phyloP scores from a whole-genome alignment of 2,113 vertebrate genomes.

The Callipepla squamata region DNA sequence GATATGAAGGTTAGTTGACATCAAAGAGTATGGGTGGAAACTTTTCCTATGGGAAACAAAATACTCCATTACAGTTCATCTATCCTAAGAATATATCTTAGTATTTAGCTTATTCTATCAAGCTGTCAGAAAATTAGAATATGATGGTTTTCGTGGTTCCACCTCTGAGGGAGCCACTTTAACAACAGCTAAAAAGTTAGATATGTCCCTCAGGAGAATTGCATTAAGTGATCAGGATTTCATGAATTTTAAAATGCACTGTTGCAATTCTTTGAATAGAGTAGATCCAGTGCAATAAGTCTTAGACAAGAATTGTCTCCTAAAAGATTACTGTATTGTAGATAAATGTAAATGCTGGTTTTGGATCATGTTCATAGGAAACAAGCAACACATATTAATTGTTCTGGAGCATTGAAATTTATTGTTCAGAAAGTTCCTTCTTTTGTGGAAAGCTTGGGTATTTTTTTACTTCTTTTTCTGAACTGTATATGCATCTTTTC shows the following conservation, averaged over 20 bases:
- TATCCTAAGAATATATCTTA: constrained; percentile 43
- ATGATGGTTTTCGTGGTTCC: constrained; percentile 65
- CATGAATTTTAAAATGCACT: constrained; percentile 54
- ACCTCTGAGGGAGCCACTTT: constrained; percentile 64
- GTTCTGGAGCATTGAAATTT: constrained; percentile 3
- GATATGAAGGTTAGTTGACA: constrained; percentile 79
- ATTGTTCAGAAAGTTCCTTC: background rate
- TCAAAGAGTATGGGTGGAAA: constrained; percentile 70
- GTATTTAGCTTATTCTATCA: constrained; percentile 53
- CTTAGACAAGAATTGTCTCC: constrained; percentile 34
- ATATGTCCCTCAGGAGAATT: constrained; percentile 30
- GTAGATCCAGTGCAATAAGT: constrained; percentile 14
- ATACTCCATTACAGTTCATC: constrained; percentile 72
- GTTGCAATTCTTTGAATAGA: constrained; percentile 44
- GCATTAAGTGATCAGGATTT: constrained; percentile 50
- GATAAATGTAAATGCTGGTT: constrained; percentile 16
- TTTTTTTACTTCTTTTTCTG: background rate
- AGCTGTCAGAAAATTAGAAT: constrained; percentile 75
- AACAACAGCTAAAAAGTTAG: constrained; percentile 71
- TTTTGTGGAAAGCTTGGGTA: background rate
- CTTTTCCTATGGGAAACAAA: constrained; percentile 78
- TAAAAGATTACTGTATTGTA: constrained; percentile 12
- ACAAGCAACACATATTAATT: constrained; percentile 1
- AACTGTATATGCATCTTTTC: background rate
- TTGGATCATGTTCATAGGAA: constrained; percentile 33